A percentile compares a stretch with the other conserved stretches of the same genome.
Evolutionary conservation across 2,797 vertebrate species (phyloP).

Genomic region (Carduelis carduelis): DNA sequence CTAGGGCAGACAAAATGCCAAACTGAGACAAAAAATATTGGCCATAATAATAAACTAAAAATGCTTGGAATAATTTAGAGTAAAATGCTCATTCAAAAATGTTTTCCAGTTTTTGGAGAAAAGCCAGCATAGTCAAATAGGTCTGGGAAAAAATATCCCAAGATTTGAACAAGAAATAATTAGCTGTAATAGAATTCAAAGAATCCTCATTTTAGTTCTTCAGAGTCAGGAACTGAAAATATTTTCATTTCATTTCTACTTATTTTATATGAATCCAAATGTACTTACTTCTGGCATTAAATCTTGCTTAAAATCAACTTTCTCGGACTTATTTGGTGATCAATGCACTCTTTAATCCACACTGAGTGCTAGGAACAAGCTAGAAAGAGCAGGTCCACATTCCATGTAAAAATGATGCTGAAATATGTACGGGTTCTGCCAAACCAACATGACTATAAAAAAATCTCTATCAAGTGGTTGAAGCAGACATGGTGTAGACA

Average conservation of each 20-base stretch:
- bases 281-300: neutral
- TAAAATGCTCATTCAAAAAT: constrained; percentile 4
- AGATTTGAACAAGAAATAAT: constrained; percentile 39
- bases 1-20: neutral
- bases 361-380: constrained; percentile 1
- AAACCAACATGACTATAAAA: constrained; percentile 15
- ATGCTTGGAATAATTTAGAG: constrained; percentile 7
- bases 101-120: neutral
- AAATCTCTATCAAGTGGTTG: constrained; percentile 16
- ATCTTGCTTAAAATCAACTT: neutral
- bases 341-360: neutral
- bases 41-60: constrained; percentile 27
- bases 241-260: constrained; percentile 8
- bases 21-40: neutral
- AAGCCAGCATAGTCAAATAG: neutral
- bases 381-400: constrained; percentile 9
- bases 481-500: constrained; percentile 45
- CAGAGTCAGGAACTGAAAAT: constrained; percentile 36
- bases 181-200: constrained; percentile 4
- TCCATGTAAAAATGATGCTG: constrained; percentile 21
- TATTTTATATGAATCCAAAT: constrained; percentile 21
- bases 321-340: neutral
- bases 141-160: constrained; percentile 1
- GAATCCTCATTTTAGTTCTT: neutral
- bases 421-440: neutral